Evolutionary conservation across 2,797 vertebrate species (phyloP).

Genomic region (Rhadinocentrus ornatus): DNA sequence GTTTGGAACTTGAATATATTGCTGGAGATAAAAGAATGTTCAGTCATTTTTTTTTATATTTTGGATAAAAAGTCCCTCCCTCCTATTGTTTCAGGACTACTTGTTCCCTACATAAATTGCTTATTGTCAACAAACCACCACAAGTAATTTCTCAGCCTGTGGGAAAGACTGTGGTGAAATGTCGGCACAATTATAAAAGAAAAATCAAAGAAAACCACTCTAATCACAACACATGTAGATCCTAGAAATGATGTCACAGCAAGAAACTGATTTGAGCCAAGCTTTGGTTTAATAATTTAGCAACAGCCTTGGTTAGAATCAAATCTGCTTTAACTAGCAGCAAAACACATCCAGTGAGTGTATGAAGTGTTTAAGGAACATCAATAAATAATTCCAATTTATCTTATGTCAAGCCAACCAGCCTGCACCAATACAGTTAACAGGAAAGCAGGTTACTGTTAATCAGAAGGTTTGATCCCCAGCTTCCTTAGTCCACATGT

Average conservation of each 20-base stretch:
- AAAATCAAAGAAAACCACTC: not conserved
- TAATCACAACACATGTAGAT: not conserved
- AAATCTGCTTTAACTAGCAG: not conserved
- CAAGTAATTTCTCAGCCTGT: not conserved
- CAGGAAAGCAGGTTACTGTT: not conserved
- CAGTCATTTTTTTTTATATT: not conserved
- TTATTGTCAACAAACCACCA: not conserved
- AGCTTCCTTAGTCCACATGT: not conserved
- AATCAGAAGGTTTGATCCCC: not conserved
- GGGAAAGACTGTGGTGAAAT: not conserved
- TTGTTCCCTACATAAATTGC: not conserved
- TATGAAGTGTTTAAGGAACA: not conserved
- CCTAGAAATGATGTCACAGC: not conserved
- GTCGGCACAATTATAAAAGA: not conserved
- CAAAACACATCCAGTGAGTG: not conserved
- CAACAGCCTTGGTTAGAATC: not conserved
- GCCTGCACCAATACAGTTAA: not conserved
- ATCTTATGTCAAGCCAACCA: not conserved
- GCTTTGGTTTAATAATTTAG: slow-evolving; percentile 1
- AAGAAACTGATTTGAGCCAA: not conserved
- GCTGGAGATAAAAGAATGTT: not conserved
- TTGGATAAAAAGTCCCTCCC: not conserved
- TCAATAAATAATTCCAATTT: not conserved
- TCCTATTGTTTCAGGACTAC: not conserved
- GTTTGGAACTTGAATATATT: not conserved